phyloP scores from a whole-genome alignment of 2,888 invertebrate species.

The Octodonta nipae region DNA sequence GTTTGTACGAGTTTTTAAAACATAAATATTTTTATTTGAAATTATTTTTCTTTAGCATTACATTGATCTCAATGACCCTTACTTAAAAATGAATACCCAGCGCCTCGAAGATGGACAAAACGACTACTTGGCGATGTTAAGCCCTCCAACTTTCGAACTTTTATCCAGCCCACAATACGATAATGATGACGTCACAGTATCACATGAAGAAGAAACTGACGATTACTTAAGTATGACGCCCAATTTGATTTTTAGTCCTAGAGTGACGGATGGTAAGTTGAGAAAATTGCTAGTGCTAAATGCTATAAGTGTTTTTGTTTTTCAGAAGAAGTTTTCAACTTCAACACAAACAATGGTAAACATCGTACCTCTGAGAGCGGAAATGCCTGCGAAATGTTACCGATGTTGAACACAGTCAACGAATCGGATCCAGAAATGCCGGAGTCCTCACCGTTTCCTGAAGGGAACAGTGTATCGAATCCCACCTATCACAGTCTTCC shows the following conservation, averaged over 20 bases:
- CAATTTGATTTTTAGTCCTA: slow-evolving; percentile 44
- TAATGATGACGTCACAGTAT: slow-evolving; percentile 33
- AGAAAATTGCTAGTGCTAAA: no score
- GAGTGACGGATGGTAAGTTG: slow-evolving; percentile 27
- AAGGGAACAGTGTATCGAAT: slow-evolving; percentile 32
- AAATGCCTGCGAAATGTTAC: slow-evolving; percentile 37
- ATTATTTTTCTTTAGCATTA: no score
- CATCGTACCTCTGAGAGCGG: slow-evolving; percentile 15
- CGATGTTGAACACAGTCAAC: slow-evolving; percentile 41
- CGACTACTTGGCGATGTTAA: slow-evolving; percentile 67
- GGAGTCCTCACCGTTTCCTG: slow-evolving; percentile 15
- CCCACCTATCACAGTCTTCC: slow-evolving; percentile 30
- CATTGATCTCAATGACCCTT: slow-evolving; percentile 70
- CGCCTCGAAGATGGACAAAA: slow-evolving; percentile 39
- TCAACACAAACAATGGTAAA: slow-evolving; percentile 32
- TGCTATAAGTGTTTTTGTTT: no score
- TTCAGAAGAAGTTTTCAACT: slow-evolving; percentile 24
- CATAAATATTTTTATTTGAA: no score
- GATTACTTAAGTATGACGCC: slow-evolving; percentile 54
- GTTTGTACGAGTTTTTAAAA: no score
- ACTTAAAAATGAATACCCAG: slow-evolving; percentile 56
- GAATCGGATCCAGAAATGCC: slow-evolving; percentile 23
- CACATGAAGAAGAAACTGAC: slow-evolving; percentile 21
- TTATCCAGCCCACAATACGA: slow-evolving; percentile 46
- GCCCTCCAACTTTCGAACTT: slow-evolving; percentile 60